A percentile compares a stretch with the other conserved stretches of the same genome.
phyloP scores from a whole-genome alignment of 2,888 invertebrate genomes.

The Herminia tarsipennalis region DNA sequence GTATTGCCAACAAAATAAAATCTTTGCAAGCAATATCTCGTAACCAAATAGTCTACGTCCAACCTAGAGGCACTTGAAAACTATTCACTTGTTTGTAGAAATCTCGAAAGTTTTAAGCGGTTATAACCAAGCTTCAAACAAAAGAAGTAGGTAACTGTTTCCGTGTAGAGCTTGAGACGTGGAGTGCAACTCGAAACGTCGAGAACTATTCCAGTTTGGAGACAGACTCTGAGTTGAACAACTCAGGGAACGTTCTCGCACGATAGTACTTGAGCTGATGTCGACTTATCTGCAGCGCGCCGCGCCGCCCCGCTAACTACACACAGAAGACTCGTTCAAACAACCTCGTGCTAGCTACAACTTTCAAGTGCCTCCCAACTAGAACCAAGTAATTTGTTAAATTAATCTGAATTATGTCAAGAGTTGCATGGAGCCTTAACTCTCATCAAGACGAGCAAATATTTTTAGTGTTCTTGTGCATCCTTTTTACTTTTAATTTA shows the following conservation, averaged over 20 bases:
- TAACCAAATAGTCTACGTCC: slow-evolving; percentile 4
- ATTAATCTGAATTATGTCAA: slow-evolving; percentile 21
- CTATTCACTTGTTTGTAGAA: slow-evolving; percentile 25
- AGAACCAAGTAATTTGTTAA: slow-evolving; percentile 24
- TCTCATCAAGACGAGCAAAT: too few species aligned
- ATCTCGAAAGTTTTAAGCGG: slow-evolving; percentile 34
- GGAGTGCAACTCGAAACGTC: slow-evolving; percentile 37
- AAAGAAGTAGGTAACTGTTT: slow-evolving; percentile 42
- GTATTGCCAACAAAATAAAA: not conserved
- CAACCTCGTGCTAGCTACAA: slow-evolving; percentile 24
- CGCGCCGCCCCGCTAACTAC: slow-evolving; percentile 28
- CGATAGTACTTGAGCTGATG: slow-evolving; percentile 50
- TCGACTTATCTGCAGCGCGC: slow-evolving; percentile 50
- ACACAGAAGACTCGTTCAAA: slow-evolving; percentile 35
- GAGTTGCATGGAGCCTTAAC: slow-evolving; percentile 12
- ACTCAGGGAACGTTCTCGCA: slow-evolving; percentile 44
- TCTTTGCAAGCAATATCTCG: not conserved
- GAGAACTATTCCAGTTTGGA: slow-evolving; percentile 46
- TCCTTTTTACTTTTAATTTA: too few species aligned
- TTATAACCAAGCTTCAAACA: slow-evolving; percentile 43
- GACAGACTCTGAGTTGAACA: slow-evolving; percentile 47
- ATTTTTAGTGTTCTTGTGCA: too few species aligned
- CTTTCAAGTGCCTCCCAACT: slow-evolving; percentile 22
- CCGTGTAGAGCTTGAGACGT: slow-evolving; percentile 31
- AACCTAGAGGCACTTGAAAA: slow-evolving; percentile 3